Percentiles rank a stretch among this genome's conserved stretches.
Evolutionary conservation across 2,888 invertebrate genomes (phyloP).

Genomic region (Noctua fimbriata): DNA sequence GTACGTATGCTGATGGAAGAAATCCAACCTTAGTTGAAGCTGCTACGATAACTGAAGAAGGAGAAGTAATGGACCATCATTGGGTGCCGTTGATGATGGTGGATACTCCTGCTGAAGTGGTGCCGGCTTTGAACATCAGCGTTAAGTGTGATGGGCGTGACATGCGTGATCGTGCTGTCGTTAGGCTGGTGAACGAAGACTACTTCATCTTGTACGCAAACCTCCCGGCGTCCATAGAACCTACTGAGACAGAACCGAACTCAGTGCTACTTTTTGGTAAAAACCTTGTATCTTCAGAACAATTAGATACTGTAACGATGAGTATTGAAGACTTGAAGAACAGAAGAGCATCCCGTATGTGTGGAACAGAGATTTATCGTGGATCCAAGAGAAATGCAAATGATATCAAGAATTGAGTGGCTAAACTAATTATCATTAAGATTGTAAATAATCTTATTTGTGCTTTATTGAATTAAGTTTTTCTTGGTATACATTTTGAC

Average conservation of each 20-base stretch:
- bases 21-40: not conserved
- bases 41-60: not conserved
- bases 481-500: not conserved
- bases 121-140: slow-evolving; percentile 18
- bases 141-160: slow-evolving; percentile 25
- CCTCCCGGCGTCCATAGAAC: not conserved
- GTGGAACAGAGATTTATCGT: slow-evolving; percentile 16
- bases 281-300: slow-evolving; percentile 7
- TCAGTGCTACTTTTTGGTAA: slow-evolving; percentile 15
- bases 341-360: slow-evolving; percentile 33
- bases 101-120: slow-evolving; percentile 20
- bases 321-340: slow-evolving; percentile 33
- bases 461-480: not conserved
- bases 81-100: slow-evolving; percentile 3
- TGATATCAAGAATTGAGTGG: not conserved
- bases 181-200: slow-evolving; percentile 23
- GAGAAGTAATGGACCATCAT: fast-evolving
- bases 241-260: slow-evolving; percentile 22
- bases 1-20: slow-evolving; percentile 36
- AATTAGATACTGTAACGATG: not conserved
- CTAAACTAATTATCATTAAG: too few species aligned
- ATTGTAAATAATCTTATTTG: too few species aligned
- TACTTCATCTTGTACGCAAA: slow-evolving; percentile 32
- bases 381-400: slow-evolving; percentile 1
- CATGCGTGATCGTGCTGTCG: not conserved